Conservation (phyloP, 2,888 invertebrate species). For the Lymantria monacha region DNA sequence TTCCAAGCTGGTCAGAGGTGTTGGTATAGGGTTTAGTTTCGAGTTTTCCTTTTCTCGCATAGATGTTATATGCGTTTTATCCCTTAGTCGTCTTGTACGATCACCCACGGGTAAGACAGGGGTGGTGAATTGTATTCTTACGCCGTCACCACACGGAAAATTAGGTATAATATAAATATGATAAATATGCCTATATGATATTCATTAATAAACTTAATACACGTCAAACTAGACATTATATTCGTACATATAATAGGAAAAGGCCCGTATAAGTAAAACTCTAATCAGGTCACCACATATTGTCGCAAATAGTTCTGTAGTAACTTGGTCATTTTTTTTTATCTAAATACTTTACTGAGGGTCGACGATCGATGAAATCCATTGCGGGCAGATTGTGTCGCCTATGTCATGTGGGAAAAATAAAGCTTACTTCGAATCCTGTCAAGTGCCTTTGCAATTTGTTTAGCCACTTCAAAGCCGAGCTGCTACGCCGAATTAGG, state of each 20-base stretch:
- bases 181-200: too few species aligned
- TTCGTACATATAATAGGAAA: constrained; percentile 15
- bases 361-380: constrained; percentile 61
- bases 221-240: too few species aligned
- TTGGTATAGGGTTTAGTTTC: too few species aligned
- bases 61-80: too few species aligned
- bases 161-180: too few species aligned
- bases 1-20: too few species aligned
- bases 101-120: too few species aligned
- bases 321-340: constrained; percentile 43
- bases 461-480: constrained; percentile 67
- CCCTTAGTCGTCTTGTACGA: too few species aligned
- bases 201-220: too few species aligned
- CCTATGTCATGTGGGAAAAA: constrained; percentile 63
- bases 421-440: constrained; percentile 59
- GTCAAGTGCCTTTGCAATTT: constrained; percentile 66
- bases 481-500: constrained; percentile 38
- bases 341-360: constrained; percentile 31
- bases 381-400: constrained; percentile 36
- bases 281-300: constrained; percentile 25
- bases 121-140: too few species aligned
- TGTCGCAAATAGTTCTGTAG: constrained; percentile 40
- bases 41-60: too few species aligned
- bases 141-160: too few species aligned
- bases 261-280: constrained; percentile 34